Evolutionary conservation across 2,113 vertebrate species (phyloP).

Genomic region (Syrmaticus mikado): DNA sequence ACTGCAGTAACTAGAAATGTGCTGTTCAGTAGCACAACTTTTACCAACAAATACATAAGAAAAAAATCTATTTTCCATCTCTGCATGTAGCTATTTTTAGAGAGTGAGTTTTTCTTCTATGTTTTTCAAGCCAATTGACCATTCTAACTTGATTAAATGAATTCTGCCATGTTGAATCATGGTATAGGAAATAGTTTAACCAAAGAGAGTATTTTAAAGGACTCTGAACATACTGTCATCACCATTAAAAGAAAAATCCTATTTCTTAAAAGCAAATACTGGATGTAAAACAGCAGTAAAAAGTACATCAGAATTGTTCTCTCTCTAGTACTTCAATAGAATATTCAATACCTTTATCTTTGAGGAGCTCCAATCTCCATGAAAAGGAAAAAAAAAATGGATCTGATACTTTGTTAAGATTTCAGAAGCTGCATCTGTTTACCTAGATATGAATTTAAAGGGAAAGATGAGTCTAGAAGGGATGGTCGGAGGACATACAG

Average conservation of each 20-base stretch:
- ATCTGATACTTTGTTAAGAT: not conserved
- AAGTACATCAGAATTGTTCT: not conserved
- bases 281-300: not conserved
- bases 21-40: not conserved
- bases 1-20: not conserved
- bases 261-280: conserved; percentile 12
- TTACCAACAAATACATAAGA: not conserved
- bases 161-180: not conserved
- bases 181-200: not conserved
- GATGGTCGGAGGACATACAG: not conserved
- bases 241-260: not conserved
- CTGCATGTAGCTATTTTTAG: not conserved
- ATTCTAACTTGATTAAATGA: not conserved
- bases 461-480: not conserved
- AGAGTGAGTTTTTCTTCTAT: not conserved
- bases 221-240: not conserved
- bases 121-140: not conserved
- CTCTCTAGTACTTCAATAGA: not conserved
- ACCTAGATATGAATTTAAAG: not conserved
- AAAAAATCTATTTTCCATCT: not conserved
- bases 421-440: conserved; percentile 6
- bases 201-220: not conserved
- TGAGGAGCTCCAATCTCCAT: not conserved
- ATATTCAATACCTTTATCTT: not conserved
- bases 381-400: not conserved